Conservation (phyloP, 1,140 invertebrate genomes). For the Oryctes rhinoceros region DNA sequence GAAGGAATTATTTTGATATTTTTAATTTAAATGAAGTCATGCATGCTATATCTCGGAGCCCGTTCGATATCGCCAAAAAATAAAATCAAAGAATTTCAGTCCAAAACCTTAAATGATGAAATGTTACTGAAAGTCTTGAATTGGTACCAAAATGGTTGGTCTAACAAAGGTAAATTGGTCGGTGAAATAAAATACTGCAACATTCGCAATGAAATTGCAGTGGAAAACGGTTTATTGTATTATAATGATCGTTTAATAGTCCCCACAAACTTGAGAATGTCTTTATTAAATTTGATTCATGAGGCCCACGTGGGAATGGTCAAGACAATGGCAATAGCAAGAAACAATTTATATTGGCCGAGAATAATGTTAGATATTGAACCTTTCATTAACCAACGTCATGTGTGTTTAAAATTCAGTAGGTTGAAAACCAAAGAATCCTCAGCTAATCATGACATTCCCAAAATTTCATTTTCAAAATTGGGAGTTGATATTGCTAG, state of each 20-base stretch:
- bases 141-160: conserved; percentile 26
- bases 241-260: no score
- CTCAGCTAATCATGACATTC: conserved; percentile 14
- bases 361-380: conserved; percentile 9
- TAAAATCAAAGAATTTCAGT: no score
- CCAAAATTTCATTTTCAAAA: not conserved
- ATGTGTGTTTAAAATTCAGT: no score
- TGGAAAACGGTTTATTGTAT: no score
- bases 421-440: conserved; percentile 1
- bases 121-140: not conserved
- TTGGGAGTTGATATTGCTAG: conserved; percentile 7
- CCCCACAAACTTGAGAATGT: no score
- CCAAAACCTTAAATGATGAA: not conserved
- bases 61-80: not conserved
- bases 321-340: no score
- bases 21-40: not conserved
- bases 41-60: not conserved
- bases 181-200: not conserved
- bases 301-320: no score
- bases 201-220: no score
- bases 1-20: not conserved
- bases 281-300: no score
- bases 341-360: not conserved
- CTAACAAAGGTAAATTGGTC: not conserved
- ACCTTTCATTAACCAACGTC: no score